Base-by-base conservation (phyloP, 2,113 vertebrate species). In the Pheucticus melanocephalus region DNA sequence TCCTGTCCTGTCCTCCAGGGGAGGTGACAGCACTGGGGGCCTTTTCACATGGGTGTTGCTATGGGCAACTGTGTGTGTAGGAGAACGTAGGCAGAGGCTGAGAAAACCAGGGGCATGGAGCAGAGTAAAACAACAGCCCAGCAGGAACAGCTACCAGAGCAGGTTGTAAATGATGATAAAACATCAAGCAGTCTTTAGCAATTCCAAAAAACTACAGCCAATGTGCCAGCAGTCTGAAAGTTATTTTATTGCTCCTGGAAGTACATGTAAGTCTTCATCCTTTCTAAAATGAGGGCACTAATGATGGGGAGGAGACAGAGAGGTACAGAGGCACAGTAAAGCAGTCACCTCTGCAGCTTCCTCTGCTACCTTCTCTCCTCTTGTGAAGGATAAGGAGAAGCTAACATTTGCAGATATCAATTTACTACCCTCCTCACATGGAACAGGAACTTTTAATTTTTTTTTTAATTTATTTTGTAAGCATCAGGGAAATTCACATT, bases 41-140 rank as follows among this genome's bases (percentile, higher is more conserved):
- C 40, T 65, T 61, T 76, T 72, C 79, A 72, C 48, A 27, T 25
- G 79, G 59, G 39, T 73, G 90, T 93, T 96, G 92, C 94, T 86
- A 92, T 0, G 47, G 79, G 95, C 82, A 96, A 94, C 96, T 86
- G 39, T 33, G 14, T 12, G 20, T 3, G 40, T 7, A 57, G 60
- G 27, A 94, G 73, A 94, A 93, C 0, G 9, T n/a, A 79, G 66
- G 86, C 80, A 82, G 82, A 87, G 56, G 75, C 79, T 84, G 73
- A 87, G 78, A 86, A 92, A 95, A 71, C 50, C 71, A 50, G 53
- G 10, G 61, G 45, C 45, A 82, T 66, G 85, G 31, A 88, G 30
- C 2, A 82, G n/a, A 90, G 40, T 1, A 76, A 76, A 92, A 88
- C 42, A 89, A 61, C 28, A 93, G 63, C 59, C 42, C 68, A 81